Percentiles rank a stretch among this genome's conserved stretches.
Evolutionary conservation across 2,888 invertebrate genomes (phyloP).

Genomic region (Psococerastis gibbosa): DNA sequence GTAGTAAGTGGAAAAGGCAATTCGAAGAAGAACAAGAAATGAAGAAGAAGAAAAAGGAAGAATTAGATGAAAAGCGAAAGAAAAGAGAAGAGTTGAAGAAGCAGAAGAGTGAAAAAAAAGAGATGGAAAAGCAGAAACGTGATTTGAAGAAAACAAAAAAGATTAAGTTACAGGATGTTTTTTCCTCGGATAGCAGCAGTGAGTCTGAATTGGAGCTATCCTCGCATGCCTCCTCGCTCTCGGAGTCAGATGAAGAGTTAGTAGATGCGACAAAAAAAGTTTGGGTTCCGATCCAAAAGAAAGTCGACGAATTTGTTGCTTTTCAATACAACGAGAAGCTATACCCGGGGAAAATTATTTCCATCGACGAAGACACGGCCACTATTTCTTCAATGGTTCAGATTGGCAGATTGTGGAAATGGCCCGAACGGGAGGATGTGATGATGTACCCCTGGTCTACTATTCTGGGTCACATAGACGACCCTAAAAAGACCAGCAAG

Average conservation of each 20-base stretch:
- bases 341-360: background rate
- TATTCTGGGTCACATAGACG: background rate
- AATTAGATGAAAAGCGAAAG: background rate
- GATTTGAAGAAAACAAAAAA: background rate
- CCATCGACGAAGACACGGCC: background rate
- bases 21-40: background rate
- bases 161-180: constrained; percentile 8
- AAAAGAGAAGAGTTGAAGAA: constrained; percentile 4
- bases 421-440: background rate
- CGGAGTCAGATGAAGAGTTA: background rate
- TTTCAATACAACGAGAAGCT: background rate
- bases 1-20: constrained; percentile 4
- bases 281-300: background rate
- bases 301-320: background rate
- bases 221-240: background rate
- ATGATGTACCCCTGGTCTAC: background rate
- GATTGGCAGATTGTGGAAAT: background rate
- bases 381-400: background rate
- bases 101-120: background rate
- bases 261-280: background rate
- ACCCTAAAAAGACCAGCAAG: background rate
- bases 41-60: constrained; percentile 2
- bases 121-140: background rate
- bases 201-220: background rate
- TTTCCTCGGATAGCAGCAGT: constrained; percentile 6